Conservation (phyloP, 2,888 invertebrate species). For the Cantharis lateralis region DNA sequence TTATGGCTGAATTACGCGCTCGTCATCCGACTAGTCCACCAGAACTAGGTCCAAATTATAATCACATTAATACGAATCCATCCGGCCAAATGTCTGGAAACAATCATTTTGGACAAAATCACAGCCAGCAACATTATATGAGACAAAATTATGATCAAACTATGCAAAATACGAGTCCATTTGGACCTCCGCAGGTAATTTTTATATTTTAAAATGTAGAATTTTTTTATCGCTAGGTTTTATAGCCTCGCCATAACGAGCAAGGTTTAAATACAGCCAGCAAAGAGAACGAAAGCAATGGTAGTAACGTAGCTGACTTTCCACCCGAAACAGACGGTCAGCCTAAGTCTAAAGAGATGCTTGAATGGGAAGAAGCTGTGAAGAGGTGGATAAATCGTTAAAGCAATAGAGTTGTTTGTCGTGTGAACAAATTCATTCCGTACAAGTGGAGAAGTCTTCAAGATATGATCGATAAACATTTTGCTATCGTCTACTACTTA, state of each 20-base stretch:
- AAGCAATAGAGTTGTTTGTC: slow-evolving; percentile 32
- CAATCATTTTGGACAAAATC: slow-evolving; percentile 23
- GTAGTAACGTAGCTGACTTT: slow-evolving; percentile 13
- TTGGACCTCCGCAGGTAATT: slow-evolving; percentile 43
- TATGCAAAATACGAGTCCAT: slow-evolving; percentile 42
- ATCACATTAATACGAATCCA: slow-evolving; percentile 41
- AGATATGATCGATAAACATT: background rate
- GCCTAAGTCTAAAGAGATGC: slow-evolving; percentile 50
- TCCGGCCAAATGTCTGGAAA: slow-evolving; percentile 31
- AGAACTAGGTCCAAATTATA: slow-evolving; percentile 47
- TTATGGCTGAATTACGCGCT: slow-evolving; percentile 61
- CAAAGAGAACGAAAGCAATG: slow-evolving; percentile 20
- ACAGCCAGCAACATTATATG: slow-evolving; percentile 41
- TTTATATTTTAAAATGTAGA: slow-evolving; percentile 30
- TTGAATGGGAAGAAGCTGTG: slow-evolving; percentile 67
- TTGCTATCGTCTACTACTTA: background rate
- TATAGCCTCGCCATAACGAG: slow-evolving; percentile 26
- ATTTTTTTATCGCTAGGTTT: slow-evolving; percentile 21
- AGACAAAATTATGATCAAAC: slow-evolving; percentile 27
- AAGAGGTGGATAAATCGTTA: slow-evolving; percentile 72
- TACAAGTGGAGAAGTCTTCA: background rate
- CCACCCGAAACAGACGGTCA: slow-evolving; percentile 38
- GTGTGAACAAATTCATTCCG: background rate
- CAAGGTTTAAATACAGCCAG: slow-evolving; percentile 16
- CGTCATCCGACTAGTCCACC: slow-evolving; percentile 56